Conservation (phyloP, 2,888 invertebrate genomes). For the Sialis lutaria region DNA sequence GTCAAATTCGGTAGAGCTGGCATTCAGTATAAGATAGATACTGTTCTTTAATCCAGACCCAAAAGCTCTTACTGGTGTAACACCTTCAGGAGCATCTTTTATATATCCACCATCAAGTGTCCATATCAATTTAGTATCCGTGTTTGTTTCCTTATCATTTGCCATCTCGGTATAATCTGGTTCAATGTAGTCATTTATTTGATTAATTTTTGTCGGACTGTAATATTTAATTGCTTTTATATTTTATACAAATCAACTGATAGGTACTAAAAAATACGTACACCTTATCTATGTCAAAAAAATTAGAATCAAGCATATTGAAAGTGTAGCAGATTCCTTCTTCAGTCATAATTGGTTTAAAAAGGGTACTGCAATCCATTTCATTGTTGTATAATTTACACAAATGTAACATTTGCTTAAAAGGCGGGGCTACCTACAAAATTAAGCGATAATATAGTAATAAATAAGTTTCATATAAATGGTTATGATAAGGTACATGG, state of each 20-base stretch:
- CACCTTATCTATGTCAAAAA: not conserved
- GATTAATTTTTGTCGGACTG: too few relatives aligned
- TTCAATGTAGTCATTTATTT: too few relatives aligned
- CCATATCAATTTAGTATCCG: not conserved
- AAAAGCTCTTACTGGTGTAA: not conserved
- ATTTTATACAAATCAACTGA: too few relatives aligned
- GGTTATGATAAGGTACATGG: too few relatives aligned
- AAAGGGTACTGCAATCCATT: conserved; percentile 22
- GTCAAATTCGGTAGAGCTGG: conserved; percentile 8
- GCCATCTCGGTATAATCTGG: too few relatives aligned
- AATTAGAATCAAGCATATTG: conserved; percentile 1
- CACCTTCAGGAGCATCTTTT: not conserved
- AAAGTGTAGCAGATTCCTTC: conserved; percentile 17
- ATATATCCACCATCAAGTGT: conserved; percentile 7
- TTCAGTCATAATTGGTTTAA: conserved; percentile 24
- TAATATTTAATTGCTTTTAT: too few relatives aligned
- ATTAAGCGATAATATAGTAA: too few relatives aligned
- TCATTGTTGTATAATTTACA: not conserved
- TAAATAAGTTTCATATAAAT: too few relatives aligned
- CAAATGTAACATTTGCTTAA: not conserved
- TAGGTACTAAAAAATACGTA: not conserved
- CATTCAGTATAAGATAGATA: conserved; percentile 9
- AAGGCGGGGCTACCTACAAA: not conserved
- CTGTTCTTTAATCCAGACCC: not conserved
- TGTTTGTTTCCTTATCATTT: too few relatives aligned